A percentile compares a stretch with the other conserved stretches of the same genome.
These are phyloP conservation scores for Palythoa heliodiscus DNA, from an alignment of 92 coral and sea anemone genomes.

Conservation along the genomic window DNA sequence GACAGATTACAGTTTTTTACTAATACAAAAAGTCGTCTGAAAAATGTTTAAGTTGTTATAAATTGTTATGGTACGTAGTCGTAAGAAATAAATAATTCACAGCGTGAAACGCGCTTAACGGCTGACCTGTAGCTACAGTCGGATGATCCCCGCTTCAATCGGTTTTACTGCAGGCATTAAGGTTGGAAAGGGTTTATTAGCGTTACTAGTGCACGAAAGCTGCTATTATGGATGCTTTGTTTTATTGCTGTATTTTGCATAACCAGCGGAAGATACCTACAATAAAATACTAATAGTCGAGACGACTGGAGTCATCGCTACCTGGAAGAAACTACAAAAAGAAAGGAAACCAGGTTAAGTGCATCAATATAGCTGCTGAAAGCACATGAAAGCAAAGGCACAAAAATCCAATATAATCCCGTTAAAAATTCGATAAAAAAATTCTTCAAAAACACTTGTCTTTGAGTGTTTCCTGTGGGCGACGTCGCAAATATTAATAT, in stretches of 20 bases:
- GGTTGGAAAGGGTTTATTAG: too few species aligned
- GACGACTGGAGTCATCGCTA: conserved; percentile 2
- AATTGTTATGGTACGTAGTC: too few species aligned
- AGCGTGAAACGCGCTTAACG: not conserved
- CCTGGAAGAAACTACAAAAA: not conserved
- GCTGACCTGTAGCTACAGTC: not conserved
- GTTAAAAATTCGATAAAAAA: conserved; percentile 38
- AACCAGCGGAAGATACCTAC: not conserved
- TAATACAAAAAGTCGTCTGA: too few species aligned
- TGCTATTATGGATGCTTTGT: not conserved
- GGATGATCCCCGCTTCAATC: not conserved
- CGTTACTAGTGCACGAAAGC: not conserved
- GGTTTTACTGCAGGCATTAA: not conserved
- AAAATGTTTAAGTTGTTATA: too few species aligned
- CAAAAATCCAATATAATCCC: conserved; percentile 41
- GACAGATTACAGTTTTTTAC: too few species aligned
- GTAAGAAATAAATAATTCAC: not conserved
- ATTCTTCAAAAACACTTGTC: conserved; percentile 39
- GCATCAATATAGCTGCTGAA: conserved; percentile 32
- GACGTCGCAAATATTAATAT: not conserved
- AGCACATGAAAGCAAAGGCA: conserved; percentile 27
- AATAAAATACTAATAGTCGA: not conserved
- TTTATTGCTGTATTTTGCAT: not conserved
- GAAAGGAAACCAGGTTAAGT: not conserved
- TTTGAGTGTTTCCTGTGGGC: conserved; percentile 37